Base-by-base conservation (phyloP, 2,113 vertebrate species). In the Cariama cristata region DNA sequence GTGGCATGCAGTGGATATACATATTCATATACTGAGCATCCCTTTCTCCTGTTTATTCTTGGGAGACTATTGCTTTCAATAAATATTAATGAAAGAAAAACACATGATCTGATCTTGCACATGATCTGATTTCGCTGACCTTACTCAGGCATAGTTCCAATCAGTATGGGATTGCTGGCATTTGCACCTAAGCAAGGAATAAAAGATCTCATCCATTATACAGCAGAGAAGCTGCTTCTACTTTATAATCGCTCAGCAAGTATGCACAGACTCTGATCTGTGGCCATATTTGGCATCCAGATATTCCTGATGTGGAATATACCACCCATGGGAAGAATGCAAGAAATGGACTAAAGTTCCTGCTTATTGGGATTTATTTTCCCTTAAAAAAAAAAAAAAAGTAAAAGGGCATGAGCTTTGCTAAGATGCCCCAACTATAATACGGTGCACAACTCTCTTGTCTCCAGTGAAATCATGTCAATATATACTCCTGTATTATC, bases 241-340 rank as follows among this genome's bases (percentile, higher is more conserved):
- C 63, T 86, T 96, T 66, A 59, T 84, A 74, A 79, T 81, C 13
- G 16, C 35, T 15, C 47, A 38, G 64, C 17, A 63, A 86, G 55
- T 83, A 88, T 55, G 19, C 30, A n/a, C 12, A 79, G 72, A 40
- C 72, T 77, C 55, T 3, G 27, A 30, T 93, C 82, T 67, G 12
- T 81, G 68, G 32, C 92, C 90, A 5, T 93, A 90, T 94, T 93
- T 93, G 71, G 81, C 58, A 59, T 83, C 49, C 53, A 85, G 27
- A 93, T 95, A 75, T 82, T 95, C 56, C 60, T 92, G 58, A 75
- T 88, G 71, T 73, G 53, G 30, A 85, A 27, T 91, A 92, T 97
- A 69, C 74, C 66, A 91, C 87, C 95, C 50, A 32, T 64, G 81
- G 92, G 85, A 97, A 88, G 86, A 94, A 95, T 83, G 81, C 35